Conservation (phyloP, 2,113 vertebrate genomes). For the Lasiurus cinereus region DNA sequence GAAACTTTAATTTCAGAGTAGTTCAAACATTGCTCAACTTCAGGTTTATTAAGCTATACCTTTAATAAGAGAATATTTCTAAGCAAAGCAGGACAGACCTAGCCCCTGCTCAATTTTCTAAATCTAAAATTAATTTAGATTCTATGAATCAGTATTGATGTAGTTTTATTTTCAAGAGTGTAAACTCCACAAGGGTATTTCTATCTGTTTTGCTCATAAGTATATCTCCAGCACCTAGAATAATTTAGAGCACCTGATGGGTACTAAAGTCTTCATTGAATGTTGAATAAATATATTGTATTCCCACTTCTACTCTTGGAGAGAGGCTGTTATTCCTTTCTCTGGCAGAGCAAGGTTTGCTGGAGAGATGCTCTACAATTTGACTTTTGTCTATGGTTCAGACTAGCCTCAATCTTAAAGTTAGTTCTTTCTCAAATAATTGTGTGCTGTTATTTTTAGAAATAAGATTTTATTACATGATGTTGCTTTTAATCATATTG, state of each 20-base stretch:
- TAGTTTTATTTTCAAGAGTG: constrained; percentile 30
- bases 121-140: constrained; percentile 40
- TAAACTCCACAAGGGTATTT: neutral
- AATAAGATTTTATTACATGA: constrained; percentile 57
- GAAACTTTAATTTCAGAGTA: constrained; percentile 23
- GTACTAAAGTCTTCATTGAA: neutral
- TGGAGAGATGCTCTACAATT: neutral
- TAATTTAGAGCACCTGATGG: neutral
- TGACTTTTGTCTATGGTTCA: neutral
- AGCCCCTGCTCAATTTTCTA: neutral
- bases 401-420: neutral
- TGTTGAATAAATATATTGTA: neutral
- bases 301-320: neutral
- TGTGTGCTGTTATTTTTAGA: constrained; percentile 47
- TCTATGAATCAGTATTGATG: neutral
- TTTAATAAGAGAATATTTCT: constrained; percentile 43
- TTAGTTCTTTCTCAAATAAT: constrained; percentile 54
- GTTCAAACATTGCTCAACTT: neutral
- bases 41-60: neutral
- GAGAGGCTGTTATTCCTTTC: neutral
- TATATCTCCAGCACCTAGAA: neutral
- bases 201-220: neutral
- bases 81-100: neutral
- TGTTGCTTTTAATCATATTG: constrained; percentile 50
- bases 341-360: neutral